A percentile compares a stretch with the other conserved stretches of the same genome.
Evolutionary conservation across 2,113 vertebrate species (phyloP).

Genomic region (Coreoperca whiteheadi): DNA sequence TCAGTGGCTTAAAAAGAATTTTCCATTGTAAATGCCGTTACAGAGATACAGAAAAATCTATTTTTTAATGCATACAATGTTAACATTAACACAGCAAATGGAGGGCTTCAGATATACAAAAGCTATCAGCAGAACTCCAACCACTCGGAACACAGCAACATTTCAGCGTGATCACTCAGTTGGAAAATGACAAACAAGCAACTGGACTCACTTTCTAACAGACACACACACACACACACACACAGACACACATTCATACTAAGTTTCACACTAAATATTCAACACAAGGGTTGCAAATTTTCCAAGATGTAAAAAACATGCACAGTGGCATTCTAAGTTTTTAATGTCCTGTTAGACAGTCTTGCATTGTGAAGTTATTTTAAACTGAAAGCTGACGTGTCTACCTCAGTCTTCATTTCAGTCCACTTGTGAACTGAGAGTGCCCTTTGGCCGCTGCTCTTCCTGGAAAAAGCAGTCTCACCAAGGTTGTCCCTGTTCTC

Average conservation of each 20-base stretch:
- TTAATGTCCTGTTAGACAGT: constrained; percentile 11
- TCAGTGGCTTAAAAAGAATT: constrained; percentile 26
- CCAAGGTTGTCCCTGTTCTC: constrained; percentile 29
- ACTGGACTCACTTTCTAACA: constrained; percentile 2
- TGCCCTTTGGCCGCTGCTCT: constrained; percentile 5
- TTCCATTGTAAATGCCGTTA: constrained; percentile 29
- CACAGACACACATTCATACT: not conserved
- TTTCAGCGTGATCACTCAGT: constrained; percentile 32
- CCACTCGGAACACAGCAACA: not conserved
- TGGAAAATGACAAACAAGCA: constrained; percentile 48
- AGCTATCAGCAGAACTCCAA: constrained; percentile 1
- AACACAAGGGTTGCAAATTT: constrained; percentile 44
- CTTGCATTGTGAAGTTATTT: constrained; percentile 6
- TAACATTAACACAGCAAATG: constrained; percentile 15
- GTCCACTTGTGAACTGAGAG: constrained; percentile 24
- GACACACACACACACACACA: not conserved
- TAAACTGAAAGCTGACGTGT: constrained; percentile 23
- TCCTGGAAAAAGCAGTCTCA: constrained; percentile 32
- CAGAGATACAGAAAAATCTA: not conserved
- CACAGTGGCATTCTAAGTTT: not conserved
- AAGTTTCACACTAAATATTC: not conserved
- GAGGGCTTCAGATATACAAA: not conserved
- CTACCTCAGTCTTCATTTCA: constrained; percentile 27
- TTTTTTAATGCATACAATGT: not conserved
- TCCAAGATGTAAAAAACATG: constrained; percentile 27